Percentiles rank a stretch among this genome's conserved stretches.
These are phyloP conservation scores for Carcharodon carcharias DNA, from an alignment of 2,797 vertebrate genomes.

Conservation along the genomic window DNA sequence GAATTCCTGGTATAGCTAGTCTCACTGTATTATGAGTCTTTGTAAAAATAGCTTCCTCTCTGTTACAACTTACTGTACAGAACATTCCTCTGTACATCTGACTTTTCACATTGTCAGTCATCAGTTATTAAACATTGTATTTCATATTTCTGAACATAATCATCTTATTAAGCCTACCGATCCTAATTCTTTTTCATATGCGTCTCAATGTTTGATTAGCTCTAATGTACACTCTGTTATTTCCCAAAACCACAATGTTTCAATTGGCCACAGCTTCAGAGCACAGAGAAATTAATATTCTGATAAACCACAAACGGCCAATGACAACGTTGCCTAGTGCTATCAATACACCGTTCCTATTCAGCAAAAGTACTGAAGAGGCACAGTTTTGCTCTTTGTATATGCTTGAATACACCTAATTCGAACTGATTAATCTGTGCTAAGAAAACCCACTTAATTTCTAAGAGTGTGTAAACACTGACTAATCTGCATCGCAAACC, in stretches of 20 bases:
- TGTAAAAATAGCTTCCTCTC: background rate
- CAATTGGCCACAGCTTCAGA: conserved; percentile 1
- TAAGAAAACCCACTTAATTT: background rate
- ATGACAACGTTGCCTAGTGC: background rate
- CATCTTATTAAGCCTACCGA: background rate
- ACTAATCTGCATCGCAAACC: background rate
- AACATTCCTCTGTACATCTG: background rate
- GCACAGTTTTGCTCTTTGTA: background rate
- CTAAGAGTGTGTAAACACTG: background rate
- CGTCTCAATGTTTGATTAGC: background rate
- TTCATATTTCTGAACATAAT: background rate
- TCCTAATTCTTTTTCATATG: background rate
- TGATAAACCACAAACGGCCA: background rate
- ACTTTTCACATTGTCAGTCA: background rate
- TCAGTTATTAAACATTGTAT: background rate
- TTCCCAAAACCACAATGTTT: background rate
- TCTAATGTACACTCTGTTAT: background rate
- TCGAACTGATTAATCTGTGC: background rate
- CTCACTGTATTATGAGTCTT: too few species aligned
- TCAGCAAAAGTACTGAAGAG: background rate
- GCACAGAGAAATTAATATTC: background rate
- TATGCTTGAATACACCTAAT: background rate
- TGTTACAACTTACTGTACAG: background rate
- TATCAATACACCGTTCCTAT: background rate
- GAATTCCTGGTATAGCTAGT: background rate